Evolutionary conservation across 2,888 invertebrate species (phyloP).

Genomic region (Aplocera efformata): DNA sequence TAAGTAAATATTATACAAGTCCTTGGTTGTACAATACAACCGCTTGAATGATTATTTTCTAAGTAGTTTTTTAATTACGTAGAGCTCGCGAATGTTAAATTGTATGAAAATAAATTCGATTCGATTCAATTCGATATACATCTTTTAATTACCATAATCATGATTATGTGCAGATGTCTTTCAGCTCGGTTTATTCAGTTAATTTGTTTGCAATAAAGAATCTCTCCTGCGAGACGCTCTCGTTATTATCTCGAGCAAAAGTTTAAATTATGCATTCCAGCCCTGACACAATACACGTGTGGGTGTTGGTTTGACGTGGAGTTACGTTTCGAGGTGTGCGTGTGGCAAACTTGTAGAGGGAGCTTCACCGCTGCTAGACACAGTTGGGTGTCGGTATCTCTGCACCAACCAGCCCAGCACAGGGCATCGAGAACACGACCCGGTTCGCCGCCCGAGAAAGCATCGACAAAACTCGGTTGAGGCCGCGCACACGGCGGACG

Average conservation of each 20-base stretch:
- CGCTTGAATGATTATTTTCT: no score
- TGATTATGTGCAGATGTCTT: no score
- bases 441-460: constrained; percentile 78
- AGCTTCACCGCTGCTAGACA: constrained; percentile 33
- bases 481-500: constrained; percentile 73
- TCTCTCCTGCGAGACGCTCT: no score
- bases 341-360: constrained; percentile 42
- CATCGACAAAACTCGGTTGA: constrained; percentile 80
- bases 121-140: no score
- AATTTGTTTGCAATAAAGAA: no score
- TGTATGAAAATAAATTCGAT: no score
- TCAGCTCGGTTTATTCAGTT: no score
- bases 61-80: no score
- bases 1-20: no score
- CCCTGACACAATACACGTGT: constrained; percentile 58
- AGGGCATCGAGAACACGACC: constrained; percentile 77
- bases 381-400: constrained; percentile 14
- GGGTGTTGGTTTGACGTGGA: constrained; percentile 39
- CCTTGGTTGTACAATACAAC: no score
- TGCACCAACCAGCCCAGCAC: constrained; percentile 46
- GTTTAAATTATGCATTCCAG: constrained; percentile 29
- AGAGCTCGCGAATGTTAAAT: no score
- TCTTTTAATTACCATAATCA: no score
- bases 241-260: background rate
- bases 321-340: constrained; percentile 39